phyloP scores from a whole-genome alignment of 2,888 invertebrate species.

The Alloscopus bannaensis region DNA sequence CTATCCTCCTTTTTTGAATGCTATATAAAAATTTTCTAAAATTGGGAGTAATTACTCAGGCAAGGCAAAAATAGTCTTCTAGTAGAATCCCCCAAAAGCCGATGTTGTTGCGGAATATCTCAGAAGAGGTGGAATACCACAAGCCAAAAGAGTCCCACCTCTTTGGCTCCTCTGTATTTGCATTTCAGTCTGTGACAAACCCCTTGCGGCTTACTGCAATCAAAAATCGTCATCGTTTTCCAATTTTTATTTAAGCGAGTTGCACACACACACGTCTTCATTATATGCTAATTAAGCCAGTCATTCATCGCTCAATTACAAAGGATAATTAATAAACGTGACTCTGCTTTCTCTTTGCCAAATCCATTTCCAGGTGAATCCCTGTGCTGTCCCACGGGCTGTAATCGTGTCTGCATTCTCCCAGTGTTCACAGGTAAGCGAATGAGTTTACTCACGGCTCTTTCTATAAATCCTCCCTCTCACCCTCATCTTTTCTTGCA shows the following conservation, averaged over 20 bases:
- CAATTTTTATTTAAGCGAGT: neutral
- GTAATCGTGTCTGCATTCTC: conserved; percentile 79
- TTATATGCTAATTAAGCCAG: conserved; percentile 3
- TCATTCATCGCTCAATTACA: neutral
- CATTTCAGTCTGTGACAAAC: neutral
- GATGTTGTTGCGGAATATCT: neutral
- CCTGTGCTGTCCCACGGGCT: conserved; percentile 83
- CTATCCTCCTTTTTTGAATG: no score
- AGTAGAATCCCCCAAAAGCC: neutral
- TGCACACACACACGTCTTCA: neutral
- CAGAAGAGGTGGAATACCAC: neutral
- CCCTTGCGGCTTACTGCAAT: neutral
- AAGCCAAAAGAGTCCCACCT: neutral
- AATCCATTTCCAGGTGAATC: conserved; percentile 76
- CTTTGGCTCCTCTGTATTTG: no score
- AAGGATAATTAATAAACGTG: neutral
- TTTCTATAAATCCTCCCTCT: no score
- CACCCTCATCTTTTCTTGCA: no score
- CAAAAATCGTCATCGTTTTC: neutral
- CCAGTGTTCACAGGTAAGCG: conserved; percentile 80
- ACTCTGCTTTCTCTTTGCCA: conserved; percentile 19
- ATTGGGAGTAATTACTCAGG: no score
- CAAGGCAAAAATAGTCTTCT: no score
- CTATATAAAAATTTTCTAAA: no score
- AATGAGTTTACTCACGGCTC: no score